A percentile compares a stretch with the other conserved stretches of the same genome.
These are phyloP conservation scores for Coremacera marginata DNA, from an alignment of 2,888 invertebrate genomes.

Conservation along the genomic window DNA sequence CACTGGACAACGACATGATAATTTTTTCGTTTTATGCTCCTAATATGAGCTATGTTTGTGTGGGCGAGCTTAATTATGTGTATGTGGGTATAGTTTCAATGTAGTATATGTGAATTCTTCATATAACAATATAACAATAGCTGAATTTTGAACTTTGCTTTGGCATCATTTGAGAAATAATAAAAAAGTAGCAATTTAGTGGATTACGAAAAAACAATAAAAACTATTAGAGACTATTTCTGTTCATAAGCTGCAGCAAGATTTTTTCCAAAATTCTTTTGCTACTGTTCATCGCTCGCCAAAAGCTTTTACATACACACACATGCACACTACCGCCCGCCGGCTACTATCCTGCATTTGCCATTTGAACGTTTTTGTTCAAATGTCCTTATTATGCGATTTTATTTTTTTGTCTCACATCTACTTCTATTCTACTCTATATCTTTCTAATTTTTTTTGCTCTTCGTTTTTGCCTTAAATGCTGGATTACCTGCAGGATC, in stretches of 20 bases:
- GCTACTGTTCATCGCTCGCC: not conserved
- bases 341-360: constrained; percentile 24
- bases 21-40: not conserved
- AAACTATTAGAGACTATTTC: not conserved
- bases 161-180: not conserved
- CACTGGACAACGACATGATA: not conserved
- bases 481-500: constrained; percentile 40
- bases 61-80: not conserved
- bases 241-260: constrained; percentile 24
- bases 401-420: not conserved
- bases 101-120: not conserved
- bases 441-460: not conserved
- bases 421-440: not conserved
- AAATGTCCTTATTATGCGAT: constrained; percentile 17
- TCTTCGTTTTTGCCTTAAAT: constrained; percentile 30
- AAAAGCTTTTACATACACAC: not conserved
- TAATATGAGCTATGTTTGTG: not conserved
- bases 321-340: not conserved
- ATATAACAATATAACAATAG: constrained; percentile 17
- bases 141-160: not conserved
- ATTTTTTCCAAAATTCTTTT: not conserved
- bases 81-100: not conserved
- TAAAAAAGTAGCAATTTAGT: not conserved
- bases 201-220: not conserved
- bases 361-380: constrained; percentile 24